A percentile compares a stretch with the other conserved stretches of the same genome.
phyloP scores from a whole-genome alignment of 2,797 vertebrate genomes.

The Trachops cirrhosus region DNA sequence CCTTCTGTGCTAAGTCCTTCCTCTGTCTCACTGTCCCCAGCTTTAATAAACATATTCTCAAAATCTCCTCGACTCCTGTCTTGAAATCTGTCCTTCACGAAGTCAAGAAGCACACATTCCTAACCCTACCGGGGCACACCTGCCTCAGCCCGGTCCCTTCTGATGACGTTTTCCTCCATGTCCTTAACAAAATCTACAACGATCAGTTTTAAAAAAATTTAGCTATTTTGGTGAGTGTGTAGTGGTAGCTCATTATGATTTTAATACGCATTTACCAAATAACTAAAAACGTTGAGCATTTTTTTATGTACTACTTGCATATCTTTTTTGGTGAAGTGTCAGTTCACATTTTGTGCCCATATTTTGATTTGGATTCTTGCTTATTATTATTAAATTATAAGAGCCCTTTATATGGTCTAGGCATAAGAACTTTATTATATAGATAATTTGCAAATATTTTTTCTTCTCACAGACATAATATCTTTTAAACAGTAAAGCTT shows the following conservation, averaged over 20 bases:
- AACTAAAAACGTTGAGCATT: background rate
- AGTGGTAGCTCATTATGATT: background rate
- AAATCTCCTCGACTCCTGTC: too few species aligned
- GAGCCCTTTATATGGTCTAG: background rate
- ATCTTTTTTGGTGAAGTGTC: background rate
- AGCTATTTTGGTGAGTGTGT: background rate
- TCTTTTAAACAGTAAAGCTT: background rate
- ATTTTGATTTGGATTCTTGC: background rate
- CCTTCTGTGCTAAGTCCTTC: too few species aligned
- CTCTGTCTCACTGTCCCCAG: too few species aligned
- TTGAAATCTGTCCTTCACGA: too few species aligned
- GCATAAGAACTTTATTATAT: background rate
- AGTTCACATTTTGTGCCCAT: background rate
- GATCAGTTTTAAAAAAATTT: background rate
- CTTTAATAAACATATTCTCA: too few species aligned
- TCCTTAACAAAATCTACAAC: background rate
- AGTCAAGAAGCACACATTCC: too few species aligned
- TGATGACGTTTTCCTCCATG: background rate
- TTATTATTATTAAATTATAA: background rate
- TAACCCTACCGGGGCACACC: too few species aligned
- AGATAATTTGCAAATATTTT: background rate
- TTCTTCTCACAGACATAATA: background rate
- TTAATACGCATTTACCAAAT: too few species aligned
- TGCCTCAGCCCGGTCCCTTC: too few species aligned
- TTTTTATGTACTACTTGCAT: background rate